Conservation (phyloP, 1,140 invertebrate genomes). For the Meteorus sp. region DNA sequence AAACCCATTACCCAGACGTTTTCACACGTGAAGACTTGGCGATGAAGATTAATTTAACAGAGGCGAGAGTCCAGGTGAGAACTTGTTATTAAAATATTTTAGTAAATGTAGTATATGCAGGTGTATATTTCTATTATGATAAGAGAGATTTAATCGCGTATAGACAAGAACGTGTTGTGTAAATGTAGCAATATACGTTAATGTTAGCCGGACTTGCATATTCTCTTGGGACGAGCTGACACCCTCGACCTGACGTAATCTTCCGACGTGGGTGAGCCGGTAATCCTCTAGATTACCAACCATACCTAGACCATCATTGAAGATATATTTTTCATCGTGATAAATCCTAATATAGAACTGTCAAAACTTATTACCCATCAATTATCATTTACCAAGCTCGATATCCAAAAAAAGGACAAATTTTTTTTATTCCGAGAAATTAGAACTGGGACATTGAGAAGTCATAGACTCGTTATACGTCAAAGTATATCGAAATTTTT, state of each 20-base stretch:
- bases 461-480: too few species aligned
- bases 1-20: constrained; percentile 98
- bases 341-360: neutral
- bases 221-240: constrained; percentile 33
- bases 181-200: too few species aligned
- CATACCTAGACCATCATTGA: too few species aligned
- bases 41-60: constrained; percentile 97
- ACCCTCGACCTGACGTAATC: constrained; percentile 60
- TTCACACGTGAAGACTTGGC: constrained; percentile 96
- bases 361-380: neutral
- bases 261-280: constrained; percentile 58
- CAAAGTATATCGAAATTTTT: neutral
- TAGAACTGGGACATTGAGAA: too few species aligned
- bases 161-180: neutral
- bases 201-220: neutral
- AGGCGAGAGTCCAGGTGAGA: constrained; percentile 91
- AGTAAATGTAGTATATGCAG: too few species aligned
- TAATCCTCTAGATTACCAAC: constrained; percentile 58
- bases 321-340: too few species aligned
- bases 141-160: too few species aligned
- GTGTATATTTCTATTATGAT: too few species aligned
- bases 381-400: too few species aligned
- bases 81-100: constrained; percentile 14
- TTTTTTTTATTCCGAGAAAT: too few species aligned
- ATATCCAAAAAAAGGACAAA: too few species aligned